Base-by-base conservation (phyloP, 2,113 vertebrate species). In the Rostratula benghalensis region DNA sequence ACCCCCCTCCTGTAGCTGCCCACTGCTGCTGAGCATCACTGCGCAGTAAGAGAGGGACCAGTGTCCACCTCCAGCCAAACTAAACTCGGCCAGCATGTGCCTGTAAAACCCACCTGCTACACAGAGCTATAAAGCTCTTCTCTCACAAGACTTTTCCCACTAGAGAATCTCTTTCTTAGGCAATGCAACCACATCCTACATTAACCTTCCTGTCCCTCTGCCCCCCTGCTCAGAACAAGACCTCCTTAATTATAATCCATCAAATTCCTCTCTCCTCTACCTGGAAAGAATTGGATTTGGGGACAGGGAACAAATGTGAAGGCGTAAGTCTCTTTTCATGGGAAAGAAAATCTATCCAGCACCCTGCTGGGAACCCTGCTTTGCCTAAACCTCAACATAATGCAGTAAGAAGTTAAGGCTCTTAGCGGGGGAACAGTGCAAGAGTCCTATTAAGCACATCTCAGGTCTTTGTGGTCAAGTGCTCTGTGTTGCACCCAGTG, bases 381-480 rank as follows among this genome's bases (percentile, higher is more conserved):
- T 95, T 94, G 83, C 83, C 76, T 97, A 96, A 97, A 93, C 46
- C 95, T 83, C 13, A 3, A 83, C 86, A 89, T 87, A 94, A 96
- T 91, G 89, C 92, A 79, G 48, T 96, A 93, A 96, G 95, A 94
- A 92, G 89, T 91, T 97, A 96, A 97, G 89, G 81, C 94, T 97
- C 94, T 97, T 97, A 96, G 69, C 12, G 5, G 76, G 82, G 4
- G 1, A 91, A 33, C 84, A 61, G 87, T 33, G 39, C 90, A 74
- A 37, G 90, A 86, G 92, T 37, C 67, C 85, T 19, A 0, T 59
- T 95, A 78, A 89, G 92, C 79, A 46, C 9, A 11, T 63, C 85
- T 81, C 16, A 2, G 71, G 54, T 31, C 79, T 83, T 21, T 63
- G 82, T 11, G 22, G 90, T 70, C 78, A 69, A 93, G 67, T 23